Evolutionary conservation across 2,113 vertebrate genomes (phyloP).

Genomic region (Pygoscelis antarcticus): DNA sequence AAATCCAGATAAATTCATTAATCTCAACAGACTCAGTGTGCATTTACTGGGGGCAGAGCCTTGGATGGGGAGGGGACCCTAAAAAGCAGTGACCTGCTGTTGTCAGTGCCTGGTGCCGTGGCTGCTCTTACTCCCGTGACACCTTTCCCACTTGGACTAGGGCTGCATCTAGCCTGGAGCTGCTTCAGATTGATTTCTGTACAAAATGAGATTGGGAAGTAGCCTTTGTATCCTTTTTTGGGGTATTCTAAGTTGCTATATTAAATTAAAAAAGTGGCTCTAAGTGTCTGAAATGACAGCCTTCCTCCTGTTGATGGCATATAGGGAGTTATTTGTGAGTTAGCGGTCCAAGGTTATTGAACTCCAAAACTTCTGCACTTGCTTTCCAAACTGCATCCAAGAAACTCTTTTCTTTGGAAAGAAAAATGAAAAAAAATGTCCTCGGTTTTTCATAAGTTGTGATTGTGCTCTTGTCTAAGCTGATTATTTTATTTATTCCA

Average conservation of each 20-base stretch:
- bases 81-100: neutral
- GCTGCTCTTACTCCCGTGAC: neutral
- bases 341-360: constrained; percentile 29
- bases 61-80: neutral
- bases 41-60: neutral
- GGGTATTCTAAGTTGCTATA: neutral
- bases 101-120: neutral
- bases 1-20: neutral
- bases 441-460: constrained; percentile 23
- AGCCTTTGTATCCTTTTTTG: neutral
- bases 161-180: no score
- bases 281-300: neutral
- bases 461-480: constrained; percentile 52
- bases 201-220: neutral
- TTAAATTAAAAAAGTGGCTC: neutral
- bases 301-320: neutral
- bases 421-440: neutral
- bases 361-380: constrained; percentile 1
- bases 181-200: neutral
- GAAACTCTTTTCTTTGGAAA: neutral
- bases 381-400: neutral
- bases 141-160: neutral
- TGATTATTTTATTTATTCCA: constrained; percentile 71
- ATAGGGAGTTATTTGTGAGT: neutral
- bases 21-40: neutral